phyloP scores from a whole-genome alignment of 1,140 invertebrate species.

The Dolichoris vasculosae region DNA sequence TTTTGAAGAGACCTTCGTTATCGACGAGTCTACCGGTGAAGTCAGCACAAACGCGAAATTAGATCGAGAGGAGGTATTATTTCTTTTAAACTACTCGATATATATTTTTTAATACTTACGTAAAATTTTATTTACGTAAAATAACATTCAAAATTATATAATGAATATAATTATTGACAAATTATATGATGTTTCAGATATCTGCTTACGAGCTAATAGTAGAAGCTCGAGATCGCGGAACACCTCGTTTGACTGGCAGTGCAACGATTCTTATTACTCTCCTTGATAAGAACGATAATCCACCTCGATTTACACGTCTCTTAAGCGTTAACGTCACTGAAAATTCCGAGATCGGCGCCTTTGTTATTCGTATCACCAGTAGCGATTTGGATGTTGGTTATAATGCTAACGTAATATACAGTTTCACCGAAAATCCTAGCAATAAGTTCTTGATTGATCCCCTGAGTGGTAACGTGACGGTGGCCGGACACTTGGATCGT shows the following conservation, averaged over 20 bases:
- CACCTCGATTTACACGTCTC: slow-evolving; percentile 91
- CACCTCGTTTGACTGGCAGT: slow-evolving; percentile 84
- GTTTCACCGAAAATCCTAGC: slow-evolving; percentile 90
- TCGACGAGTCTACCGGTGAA: slow-evolving; percentile 87
- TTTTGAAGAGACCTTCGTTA: slow-evolving; percentile 85
- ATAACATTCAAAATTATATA: too few relatives aligned
- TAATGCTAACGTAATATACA: slow-evolving; percentile 93
- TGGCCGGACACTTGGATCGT: slow-evolving; percentile 87
- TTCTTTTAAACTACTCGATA: neutral
- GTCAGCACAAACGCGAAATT: slow-evolving; percentile 88
- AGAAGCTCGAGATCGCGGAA: slow-evolving; percentile 90
- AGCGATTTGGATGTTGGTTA: slow-evolving; percentile 90
- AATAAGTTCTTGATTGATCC: slow-evolving; percentile 92
- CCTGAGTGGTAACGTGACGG: slow-evolving; percentile 92
- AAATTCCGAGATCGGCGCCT: slow-evolving; percentile 93
- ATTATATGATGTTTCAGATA: too few relatives aligned
- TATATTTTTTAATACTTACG: too few relatives aligned
- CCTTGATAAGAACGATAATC: slow-evolving; percentile 95
- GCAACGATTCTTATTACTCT: slow-evolving; percentile 90
- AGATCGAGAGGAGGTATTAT: slow-evolving; percentile 85
- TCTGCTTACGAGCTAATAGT: slow-evolving; percentile 88
- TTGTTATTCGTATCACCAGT: slow-evolving; percentile 94
- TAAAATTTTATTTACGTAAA: neutral
- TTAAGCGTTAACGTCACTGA: slow-evolving; percentile 97
- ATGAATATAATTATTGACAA: too few relatives aligned